These are phyloP conservation scores for Phylloscopus whistleri DNA, from an alignment of 2,113 vertebrate genomes.

Conservation along the genomic window DNA sequence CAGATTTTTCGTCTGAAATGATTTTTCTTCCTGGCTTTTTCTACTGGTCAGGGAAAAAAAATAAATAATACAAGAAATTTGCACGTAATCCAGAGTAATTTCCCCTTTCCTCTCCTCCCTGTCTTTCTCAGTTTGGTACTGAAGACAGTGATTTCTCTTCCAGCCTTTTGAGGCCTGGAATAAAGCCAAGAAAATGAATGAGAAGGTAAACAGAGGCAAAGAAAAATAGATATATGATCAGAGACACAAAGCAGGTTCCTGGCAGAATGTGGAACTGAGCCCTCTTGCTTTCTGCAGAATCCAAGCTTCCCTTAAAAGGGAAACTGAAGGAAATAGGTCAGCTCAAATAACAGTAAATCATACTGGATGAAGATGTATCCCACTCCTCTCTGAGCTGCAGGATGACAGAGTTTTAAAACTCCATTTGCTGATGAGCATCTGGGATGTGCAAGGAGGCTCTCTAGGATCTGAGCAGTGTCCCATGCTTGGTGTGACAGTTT, in stretches of 20 bases:
- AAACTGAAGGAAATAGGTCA: constrained; percentile 43
- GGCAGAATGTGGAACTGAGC: background rate
- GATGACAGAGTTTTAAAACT: background rate
- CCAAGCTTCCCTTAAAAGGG: constrained; percentile 42
- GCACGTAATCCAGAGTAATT: background rate
- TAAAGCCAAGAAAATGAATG: background rate
- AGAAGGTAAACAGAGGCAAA: constrained; percentile 42
- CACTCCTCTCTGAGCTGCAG: background rate
- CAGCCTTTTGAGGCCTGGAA: background rate
- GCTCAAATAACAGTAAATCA: constrained; percentile 37
- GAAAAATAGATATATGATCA: background rate
- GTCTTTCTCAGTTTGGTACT: background rate
- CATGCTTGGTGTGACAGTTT: background rate
- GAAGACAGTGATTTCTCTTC: background rate
- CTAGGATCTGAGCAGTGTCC: background rate
- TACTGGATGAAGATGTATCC: background rate
- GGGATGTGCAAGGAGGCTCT: background rate
- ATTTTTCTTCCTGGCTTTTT: background rate
- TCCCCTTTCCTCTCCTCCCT: background rate
- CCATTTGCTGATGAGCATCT: background rate
- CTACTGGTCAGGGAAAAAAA: background rate
- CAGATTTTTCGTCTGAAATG: background rate
- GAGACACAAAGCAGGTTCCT: constrained; percentile 17
- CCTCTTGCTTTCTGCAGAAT: background rate
- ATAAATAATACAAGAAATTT: background rate